Evolutionary conservation across 2,888 invertebrate genomes (phyloP).

Genomic region (Incurvaria masculella): DNA sequence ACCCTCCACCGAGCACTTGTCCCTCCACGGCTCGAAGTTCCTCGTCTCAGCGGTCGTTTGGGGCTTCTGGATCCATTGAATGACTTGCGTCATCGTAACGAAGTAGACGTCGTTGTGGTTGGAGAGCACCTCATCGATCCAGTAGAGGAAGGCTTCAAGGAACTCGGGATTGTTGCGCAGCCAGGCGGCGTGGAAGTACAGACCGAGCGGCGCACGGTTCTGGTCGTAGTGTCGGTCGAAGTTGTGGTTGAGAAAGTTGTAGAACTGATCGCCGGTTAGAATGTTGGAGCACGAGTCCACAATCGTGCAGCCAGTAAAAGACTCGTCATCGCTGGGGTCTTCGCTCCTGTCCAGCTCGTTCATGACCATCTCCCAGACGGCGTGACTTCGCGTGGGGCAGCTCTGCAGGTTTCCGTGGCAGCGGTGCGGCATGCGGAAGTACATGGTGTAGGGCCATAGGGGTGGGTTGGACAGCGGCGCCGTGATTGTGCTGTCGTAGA

Average conservation of each 20-base stretch:
- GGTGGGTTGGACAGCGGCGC: slow-evolving; percentile 89
- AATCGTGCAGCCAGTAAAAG: slow-evolving; percentile 89
- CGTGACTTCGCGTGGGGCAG: slow-evolving; percentile 88
- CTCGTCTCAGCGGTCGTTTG: slow-evolving; percentile 79
- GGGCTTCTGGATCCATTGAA: slow-evolving; percentile 94
- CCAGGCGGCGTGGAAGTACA: slow-evolving; percentile 95
- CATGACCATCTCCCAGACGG: slow-evolving; percentile 96
- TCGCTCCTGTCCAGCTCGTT: slow-evolving; percentile 90
- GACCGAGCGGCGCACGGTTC: slow-evolving; percentile 83
- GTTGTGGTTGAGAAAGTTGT: slow-evolving; percentile 91
- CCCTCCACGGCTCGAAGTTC: slow-evolving; percentile 93
- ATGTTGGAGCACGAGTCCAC: slow-evolving; percentile 94
- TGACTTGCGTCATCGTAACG: slow-evolving; percentile 94
- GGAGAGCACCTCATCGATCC: slow-evolving; percentile 85
- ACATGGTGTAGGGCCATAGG: slow-evolving; percentile 98
- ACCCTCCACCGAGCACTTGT: slow-evolving; percentile 88
- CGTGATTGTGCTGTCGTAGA: slow-evolving; percentile 94
- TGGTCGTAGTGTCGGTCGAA: slow-evolving; percentile 90
- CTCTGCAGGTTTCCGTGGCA: slow-evolving; percentile 91
- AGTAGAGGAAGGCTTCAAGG: slow-evolving; percentile 87
- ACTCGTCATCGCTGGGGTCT: slow-evolving; percentile 86
- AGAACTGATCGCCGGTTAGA: slow-evolving; percentile 88
- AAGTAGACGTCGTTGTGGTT: slow-evolving; percentile 91
- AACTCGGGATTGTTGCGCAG: slow-evolving; percentile 90
- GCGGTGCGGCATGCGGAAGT: slow-evolving; percentile 93